phyloP scores from a whole-genome alignment of 2,797 vertebrate species.

The Sorex maritimensis region DNA sequence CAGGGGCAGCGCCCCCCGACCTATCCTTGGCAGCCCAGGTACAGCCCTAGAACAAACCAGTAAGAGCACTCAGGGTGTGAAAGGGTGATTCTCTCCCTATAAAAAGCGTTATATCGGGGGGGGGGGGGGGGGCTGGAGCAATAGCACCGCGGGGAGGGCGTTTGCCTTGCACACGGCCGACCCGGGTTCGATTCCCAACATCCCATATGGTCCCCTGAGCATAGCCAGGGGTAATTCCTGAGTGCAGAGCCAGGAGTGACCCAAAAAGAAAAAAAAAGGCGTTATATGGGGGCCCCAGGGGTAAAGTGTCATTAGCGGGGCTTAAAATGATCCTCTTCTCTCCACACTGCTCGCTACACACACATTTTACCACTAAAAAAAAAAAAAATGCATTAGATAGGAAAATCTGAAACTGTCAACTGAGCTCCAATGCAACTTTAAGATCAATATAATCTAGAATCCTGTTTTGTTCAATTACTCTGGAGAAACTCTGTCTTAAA shows the following conservation, averaged over 20 bases:
- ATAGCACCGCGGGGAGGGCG: too few relatives aligned
- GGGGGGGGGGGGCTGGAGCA: too few relatives aligned
- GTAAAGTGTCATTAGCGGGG: too few relatives aligned
- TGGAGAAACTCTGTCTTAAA: constrained; percentile 57
- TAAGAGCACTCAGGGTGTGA: not conserved
- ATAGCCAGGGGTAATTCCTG: too few relatives aligned
- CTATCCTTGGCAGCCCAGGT: too few relatives aligned
- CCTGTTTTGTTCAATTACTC: constrained; percentile 45
- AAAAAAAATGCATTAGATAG: constrained; percentile 43
- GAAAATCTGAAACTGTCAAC: constrained; percentile 52
- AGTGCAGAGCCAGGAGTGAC: too few relatives aligned
- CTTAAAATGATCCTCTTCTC: not conserved
- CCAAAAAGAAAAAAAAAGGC: not conserved
- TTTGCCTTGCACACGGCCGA: too few relatives aligned
- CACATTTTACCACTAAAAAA: constrained; percentile 26
- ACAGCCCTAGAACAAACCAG: too few relatives aligned
- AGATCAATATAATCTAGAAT: constrained; percentile 55
- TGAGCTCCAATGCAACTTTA: constrained; percentile 22
- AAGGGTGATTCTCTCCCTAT: constrained; percentile 17
- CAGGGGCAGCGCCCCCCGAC: too few relatives aligned
- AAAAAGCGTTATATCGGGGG: not conserved
- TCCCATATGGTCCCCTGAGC: too few relatives aligned
- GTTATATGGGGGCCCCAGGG: not conserved
- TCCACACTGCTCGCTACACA: not conserved
- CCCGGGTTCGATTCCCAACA: too few relatives aligned